Conservation (phyloP, 2,888 invertebrate genomes). For the Exocentrus adspersus region DNA sequence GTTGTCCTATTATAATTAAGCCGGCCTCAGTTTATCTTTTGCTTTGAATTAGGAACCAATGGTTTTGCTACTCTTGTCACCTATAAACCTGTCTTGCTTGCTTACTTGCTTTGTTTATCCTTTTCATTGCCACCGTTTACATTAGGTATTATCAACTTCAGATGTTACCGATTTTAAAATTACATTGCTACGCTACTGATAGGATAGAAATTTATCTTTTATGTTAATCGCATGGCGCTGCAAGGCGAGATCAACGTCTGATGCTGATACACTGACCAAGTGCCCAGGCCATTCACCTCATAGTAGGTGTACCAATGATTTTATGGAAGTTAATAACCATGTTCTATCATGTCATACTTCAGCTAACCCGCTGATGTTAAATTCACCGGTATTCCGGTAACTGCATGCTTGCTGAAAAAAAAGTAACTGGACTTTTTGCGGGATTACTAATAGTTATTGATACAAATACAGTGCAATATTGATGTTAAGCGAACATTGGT, state of each 20-base stretch:
- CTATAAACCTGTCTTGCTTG: too few species aligned
- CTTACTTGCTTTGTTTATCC: too few species aligned
- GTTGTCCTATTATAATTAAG: too few species aligned
- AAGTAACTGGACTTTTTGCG: conserved; percentile 25
- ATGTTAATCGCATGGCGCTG: conserved; percentile 37
- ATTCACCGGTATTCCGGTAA: conserved; percentile 25
- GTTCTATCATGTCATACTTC: conserved; percentile 33
- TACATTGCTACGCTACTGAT: conserved; percentile 29
- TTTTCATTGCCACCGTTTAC: too few species aligned
- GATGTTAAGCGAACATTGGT: not conserved
- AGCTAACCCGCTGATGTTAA: conserved; percentile 27
- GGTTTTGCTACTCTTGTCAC: too few species aligned
- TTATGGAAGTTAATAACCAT: conserved; percentile 33
- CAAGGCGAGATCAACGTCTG: conserved; percentile 41
- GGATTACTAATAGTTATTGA: conserved; percentile 22
- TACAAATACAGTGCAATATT: not conserved
- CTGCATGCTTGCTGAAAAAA: conserved; percentile 9
- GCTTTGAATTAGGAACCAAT: too few species aligned
- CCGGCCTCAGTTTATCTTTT: too few species aligned
- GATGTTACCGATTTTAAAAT: not conserved
- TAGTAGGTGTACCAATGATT: conserved; percentile 44
- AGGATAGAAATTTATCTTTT: conserved; percentile 23
- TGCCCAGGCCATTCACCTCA: conserved; percentile 51
- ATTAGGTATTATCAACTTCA: not conserved
- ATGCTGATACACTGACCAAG: conserved; percentile 52